These are phyloP conservation scores for Oplegnathus fasciatus DNA, from an alignment of 2,113 vertebrate genomes.

Conservation along the genomic window DNA sequence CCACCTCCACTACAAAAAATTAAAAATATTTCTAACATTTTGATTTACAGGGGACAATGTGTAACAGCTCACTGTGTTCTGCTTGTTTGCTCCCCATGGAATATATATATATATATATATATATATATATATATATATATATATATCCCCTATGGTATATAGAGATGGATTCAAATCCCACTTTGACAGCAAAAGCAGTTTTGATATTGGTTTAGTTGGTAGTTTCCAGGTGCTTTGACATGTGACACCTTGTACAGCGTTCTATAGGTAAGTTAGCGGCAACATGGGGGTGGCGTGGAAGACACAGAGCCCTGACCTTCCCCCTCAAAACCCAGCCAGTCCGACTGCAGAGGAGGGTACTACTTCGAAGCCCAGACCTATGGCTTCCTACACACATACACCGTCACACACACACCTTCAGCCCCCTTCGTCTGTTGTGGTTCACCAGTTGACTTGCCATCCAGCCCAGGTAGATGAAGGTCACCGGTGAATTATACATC, in stretches of 20 bases:
- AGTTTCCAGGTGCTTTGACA: slow-evolving; percentile 5
- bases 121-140: not conserved
- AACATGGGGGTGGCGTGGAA: not conserved
- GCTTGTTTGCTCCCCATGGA: not conserved
- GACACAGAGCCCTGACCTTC: slow-evolving; percentile 1
- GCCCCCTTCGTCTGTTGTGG: slow-evolving; percentile 29
- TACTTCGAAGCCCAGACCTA: slow-evolving; percentile 54
- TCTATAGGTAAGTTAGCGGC: not conserved
- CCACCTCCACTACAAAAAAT: not conserved
- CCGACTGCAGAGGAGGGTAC: not conserved
- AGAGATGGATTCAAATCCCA: not conserved
- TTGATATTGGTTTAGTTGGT: not conserved
- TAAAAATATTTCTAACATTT: not conserved
- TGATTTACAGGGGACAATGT: not conserved
- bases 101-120: not conserved
- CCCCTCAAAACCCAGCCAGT: not conserved
- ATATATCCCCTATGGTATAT: no score
- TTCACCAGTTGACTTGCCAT: slow-evolving; percentile 33
- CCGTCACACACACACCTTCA: slow-evolving; percentile 37
- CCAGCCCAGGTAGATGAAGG: slow-evolving; percentile 53
- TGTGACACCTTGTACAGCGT: slow-evolving; percentile 1
- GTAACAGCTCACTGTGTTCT: not conserved
- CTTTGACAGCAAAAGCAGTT: not conserved
- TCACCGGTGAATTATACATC: slow-evolving; percentile 61
- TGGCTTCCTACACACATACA: slow-evolving; percentile 27